These are phyloP conservation scores for Cephus cinctus DNA, from an alignment of 1,140 invertebrate genomes.

Conservation along the genomic window DNA sequence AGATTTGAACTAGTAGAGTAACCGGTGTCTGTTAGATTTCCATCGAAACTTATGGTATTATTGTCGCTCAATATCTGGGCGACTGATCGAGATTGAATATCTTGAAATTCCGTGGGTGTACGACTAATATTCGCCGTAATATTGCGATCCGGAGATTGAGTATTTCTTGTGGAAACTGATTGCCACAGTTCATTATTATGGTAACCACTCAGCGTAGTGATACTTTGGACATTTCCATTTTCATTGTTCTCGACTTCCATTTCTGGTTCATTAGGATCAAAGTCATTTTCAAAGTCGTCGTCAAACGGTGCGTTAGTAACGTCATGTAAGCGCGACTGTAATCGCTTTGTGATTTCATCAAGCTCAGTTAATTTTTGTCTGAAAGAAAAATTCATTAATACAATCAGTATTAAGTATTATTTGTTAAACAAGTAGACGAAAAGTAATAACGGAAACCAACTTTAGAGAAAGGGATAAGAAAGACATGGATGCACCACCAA, in stretches of 20 bases:
- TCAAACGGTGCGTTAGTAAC: slow-evolving; percentile 60
- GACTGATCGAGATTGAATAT: slow-evolving; percentile 7
- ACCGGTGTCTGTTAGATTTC: slow-evolving; percentile 20
- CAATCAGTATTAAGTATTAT: slow-evolving; percentile 9
- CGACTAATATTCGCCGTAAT: slow-evolving; percentile 15
- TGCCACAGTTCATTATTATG: slow-evolving; percentile 6
- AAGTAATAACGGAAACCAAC: slow-evolving; percentile 22
- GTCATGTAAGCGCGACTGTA: slow-evolving; percentile 58
- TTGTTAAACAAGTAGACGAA: not conserved
- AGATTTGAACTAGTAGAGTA: slow-evolving; percentile 18
- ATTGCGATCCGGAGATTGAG: slow-evolving; percentile 2
- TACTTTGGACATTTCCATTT: no score
- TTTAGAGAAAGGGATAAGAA: slow-evolving; percentile 47
- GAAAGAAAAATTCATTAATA: slow-evolving; percentile 23
- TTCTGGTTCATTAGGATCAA: slow-evolving; percentile 47
- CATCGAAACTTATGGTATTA: slow-evolving; percentile 13
- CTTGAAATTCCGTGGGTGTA: slow-evolving; percentile 10
- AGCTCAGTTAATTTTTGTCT: slow-evolving; percentile 64
- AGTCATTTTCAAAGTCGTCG: slow-evolving; percentile 57
- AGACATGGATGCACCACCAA: slow-evolving; percentile 45
- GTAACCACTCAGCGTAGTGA: not conserved
- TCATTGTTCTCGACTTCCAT: slow-evolving; percentile 29
- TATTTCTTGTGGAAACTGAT: not conserved
- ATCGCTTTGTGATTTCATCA: slow-evolving; percentile 62
- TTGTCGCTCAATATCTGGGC: slow-evolving; percentile 3